These are phyloP conservation scores for Ammodytes marinus DNA, from an alignment of 2,113 vertebrate genomes.

Conservation along the genomic window DNA sequence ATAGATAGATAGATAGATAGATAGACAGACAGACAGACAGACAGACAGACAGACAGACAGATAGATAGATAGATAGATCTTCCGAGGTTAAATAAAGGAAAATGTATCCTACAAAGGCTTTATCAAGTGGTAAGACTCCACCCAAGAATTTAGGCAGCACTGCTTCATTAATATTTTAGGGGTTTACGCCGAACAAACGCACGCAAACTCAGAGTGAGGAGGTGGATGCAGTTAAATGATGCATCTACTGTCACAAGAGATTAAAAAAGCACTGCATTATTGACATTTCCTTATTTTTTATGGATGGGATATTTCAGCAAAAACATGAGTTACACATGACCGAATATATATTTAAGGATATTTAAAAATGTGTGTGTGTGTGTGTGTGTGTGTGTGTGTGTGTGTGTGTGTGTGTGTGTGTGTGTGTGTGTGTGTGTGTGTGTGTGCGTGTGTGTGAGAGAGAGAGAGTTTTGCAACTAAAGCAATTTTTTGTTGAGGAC, in stretches of 20 bases:
- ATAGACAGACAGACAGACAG: too few species aligned
- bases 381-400: neutral
- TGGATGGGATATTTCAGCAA: slow-evolving; percentile 9
- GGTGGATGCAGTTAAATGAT: neutral
- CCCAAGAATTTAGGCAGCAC: slow-evolving; percentile 9
- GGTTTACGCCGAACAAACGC: neutral
- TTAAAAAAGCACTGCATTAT: slow-evolving; percentile 30
- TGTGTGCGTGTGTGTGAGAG: too few species aligned
- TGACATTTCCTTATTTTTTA: neutral
- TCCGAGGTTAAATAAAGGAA: too few species aligned
- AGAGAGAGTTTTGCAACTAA: slow-evolving; percentile 71
- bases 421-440: too few species aligned
- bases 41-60: too few species aligned
- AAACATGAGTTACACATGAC: neutral
- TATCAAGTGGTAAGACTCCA: slow-evolving; percentile 5
- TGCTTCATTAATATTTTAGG: slow-evolving; percentile 53
- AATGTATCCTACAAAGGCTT: neutral
- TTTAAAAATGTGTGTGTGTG: neutral
- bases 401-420: neutral
- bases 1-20: too few species aligned
- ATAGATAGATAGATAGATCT: too few species aligned
- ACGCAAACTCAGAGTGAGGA: slow-evolving; percentile 9
- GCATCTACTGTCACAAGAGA: neutral
- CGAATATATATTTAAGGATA: neutral
- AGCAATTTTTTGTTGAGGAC: slow-evolving; percentile 72